Evolutionary conservation across 2,797 vertebrate species (phyloP).

Genomic region (Anguilla marmorata): DNA sequence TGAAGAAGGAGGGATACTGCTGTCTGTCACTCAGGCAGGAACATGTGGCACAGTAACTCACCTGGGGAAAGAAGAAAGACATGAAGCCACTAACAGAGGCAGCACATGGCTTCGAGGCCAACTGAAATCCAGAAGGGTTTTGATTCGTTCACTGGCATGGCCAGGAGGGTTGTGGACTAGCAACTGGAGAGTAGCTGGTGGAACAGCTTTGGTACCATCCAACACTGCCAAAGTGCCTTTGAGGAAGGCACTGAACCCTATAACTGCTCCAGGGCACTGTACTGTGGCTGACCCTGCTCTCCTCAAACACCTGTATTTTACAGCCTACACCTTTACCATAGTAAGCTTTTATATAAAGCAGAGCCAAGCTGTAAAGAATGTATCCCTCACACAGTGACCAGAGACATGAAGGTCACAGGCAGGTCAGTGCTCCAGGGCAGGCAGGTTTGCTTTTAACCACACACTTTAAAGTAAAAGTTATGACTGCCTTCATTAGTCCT

Average conservation of each 20-base stretch:
- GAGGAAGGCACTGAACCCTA: background rate
- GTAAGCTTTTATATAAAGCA: background rate
- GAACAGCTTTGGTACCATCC: no score
- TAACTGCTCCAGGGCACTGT: constrained; percentile 24
- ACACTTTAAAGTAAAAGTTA: background rate
- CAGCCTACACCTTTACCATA: background rate
- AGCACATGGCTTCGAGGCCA: background rate
- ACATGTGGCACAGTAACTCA: constrained; percentile 67
- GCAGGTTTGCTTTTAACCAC: background rate
- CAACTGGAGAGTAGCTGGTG: background rate
- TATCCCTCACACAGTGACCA: background rate
- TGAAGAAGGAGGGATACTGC: constrained; percentile 56
- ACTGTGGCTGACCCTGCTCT: constrained; percentile 24
- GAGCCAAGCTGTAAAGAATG: background rate
- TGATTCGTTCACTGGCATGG: background rate
- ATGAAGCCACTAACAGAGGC: background rate
- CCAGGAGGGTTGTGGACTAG: constrained; percentile 48
- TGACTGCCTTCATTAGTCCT: no score
- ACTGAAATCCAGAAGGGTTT: background rate
- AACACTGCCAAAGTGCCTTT: constrained; percentile 24
- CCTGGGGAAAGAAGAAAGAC: constrained; percentile 45
- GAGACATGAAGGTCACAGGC: background rate
- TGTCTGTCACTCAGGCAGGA: constrained; percentile 54
- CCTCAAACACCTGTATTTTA: background rate
- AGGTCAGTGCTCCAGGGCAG: background rate